Base-by-base conservation (phyloP, 2,888 invertebrate species). In the Athrips mouffetella region DNA sequence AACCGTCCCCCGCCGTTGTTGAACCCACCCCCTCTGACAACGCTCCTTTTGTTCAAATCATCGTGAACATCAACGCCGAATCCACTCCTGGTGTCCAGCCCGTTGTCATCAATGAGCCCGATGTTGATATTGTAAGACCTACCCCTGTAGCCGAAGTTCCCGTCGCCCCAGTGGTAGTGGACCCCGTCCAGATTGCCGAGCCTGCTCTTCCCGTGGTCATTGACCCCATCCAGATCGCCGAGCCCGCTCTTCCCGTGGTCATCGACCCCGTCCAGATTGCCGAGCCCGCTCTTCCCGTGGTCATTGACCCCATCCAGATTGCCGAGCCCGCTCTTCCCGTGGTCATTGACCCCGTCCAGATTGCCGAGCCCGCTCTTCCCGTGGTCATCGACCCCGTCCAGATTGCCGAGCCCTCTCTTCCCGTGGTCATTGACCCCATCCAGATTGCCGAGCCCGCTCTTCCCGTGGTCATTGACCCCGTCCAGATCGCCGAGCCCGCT, bases 21-120 rank as follows among this genome's bases (percentile, higher is more conserved):
- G 48, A 50, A 11, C 61, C 62, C 37, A 54, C 53, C 15, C 42
- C 29, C 47, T 54, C 59, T 31, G 58, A 57, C 52, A 60, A n/a
- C 20, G 2, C 11, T 20, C 39, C 39, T 13, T 21, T 39, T n/a
- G 39, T 39, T n/a, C 39, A 39, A 21, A 21, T 39, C 21, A 39
- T 39, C 39, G 7, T 39, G 20, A 39, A 39, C 39, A 10, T 39
- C 3, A 39, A 39, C 20, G 39, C 39, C 10, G n/a, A n/a, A n/a
- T n/a, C 27, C 27, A 7, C 8, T 7, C 27, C 5, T 25, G 5
- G 8, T 5, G 27, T 10, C 27, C 29, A n/a, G n/a, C 62, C 60
- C 25, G 8, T 25, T 25, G 59, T 54, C 7, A 48, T 58, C 20
- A 45, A 58, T 3, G 56, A 59, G 5, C 51, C 49, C 18, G 41